Evolutionary conservation across 2,113 vertebrate genomes (phyloP).

Genomic region (sheep (Ovis aries)): DNA sequence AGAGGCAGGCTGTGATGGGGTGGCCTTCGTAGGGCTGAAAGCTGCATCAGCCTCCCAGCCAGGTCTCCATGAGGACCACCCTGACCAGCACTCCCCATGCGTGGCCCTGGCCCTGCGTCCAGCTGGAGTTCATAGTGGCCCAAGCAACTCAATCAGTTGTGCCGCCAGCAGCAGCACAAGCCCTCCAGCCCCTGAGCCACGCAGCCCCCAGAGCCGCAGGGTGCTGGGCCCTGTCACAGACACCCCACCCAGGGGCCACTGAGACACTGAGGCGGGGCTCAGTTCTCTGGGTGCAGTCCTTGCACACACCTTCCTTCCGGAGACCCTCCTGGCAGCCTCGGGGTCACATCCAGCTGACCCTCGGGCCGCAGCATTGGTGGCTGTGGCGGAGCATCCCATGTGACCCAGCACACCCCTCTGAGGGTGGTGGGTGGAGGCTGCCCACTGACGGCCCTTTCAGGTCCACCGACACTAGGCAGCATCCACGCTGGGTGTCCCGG

Average conservation of each 20-base stretch:
- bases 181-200: accelerated
- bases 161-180: background rate
- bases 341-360: background rate
- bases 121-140: too few species aligned
- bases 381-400: background rate
- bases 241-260: background rate
- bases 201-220: background rate
- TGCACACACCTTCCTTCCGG: background rate
- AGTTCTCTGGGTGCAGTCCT: accelerated
- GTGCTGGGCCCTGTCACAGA: accelerated
- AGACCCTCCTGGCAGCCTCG: background rate
- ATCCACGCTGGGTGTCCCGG: background rate
- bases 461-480: background rate
- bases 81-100: accelerated
- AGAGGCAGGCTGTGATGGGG: background rate
- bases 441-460: background rate
- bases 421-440: background rate
- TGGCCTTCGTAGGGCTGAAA: background rate
- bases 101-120: accelerated
- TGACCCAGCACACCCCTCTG: background rate
- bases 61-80: background rate
- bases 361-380: accelerated
- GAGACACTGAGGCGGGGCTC: too few species aligned
- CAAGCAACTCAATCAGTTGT: accelerated
- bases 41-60: background rate